Base-by-base conservation (phyloP, 2,797 vertebrate genomes). In the Smutsia temminckii region DNA sequence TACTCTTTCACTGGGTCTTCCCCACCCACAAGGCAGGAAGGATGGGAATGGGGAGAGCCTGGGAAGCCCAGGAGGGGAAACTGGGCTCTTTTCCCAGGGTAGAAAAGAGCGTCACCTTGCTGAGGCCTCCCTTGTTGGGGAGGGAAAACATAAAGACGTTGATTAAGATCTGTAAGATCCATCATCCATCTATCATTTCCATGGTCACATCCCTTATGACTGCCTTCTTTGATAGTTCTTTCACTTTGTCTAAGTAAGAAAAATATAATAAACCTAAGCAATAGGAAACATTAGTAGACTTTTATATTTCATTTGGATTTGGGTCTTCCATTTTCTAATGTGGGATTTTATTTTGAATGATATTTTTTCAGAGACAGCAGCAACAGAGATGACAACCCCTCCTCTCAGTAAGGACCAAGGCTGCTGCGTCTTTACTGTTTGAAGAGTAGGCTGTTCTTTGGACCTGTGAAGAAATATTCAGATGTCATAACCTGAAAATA, bases 401-500 rank as follows among this genome's bases (percentile, higher is more conserved):
- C 61, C n/a, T 84, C 46, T 78, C 11, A 74, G 14, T 34, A 79
- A 94, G 16, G 25, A 90, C 46, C 27, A 80, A 89, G 29, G 40
- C 46, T 37, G 29, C 37, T 61, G n/a, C 71, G 89, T 80, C 83
- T 68, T 95, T 93, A 85, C 4, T 75, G 84, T 85, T 97, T 77
- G 71, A 85, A 94, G 95, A 95, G 81, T 80, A 95, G 95, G 83
- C 72, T 94, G 46, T 88, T 61, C 59, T 95, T 95, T 91, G 84
- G 93, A 98, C 95, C 95, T 98, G 91, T 46, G 95, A 94, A 94
- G 84, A 95, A 97, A 91, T 95, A 96, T 93, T 97, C 94, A 96
- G 87, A 94, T 95, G 86, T 95, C 63, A 10, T 96, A 97, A 97
- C 96, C 96, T 97, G 95, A 96, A 97, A 97, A 97, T 95, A 97